phyloP scores from a whole-genome alignment of 2,888 invertebrate genomes.

The Hydriomena furcata region DNA sequence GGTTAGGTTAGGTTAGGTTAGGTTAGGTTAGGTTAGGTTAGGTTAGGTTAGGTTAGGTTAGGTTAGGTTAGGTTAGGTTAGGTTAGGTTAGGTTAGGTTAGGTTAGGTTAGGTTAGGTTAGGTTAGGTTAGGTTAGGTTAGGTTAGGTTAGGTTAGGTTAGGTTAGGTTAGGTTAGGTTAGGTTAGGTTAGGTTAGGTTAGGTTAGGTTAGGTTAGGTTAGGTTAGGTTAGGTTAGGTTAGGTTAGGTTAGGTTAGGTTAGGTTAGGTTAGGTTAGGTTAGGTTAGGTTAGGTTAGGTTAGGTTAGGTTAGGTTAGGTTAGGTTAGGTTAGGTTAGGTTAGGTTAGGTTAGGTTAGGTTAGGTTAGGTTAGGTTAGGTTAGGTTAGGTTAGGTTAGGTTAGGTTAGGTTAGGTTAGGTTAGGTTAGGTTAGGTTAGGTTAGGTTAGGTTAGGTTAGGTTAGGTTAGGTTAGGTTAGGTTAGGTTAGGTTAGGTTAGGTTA shows the following conservation, averaged over 20 bases:
- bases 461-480: too few relatives aligned
- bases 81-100: conserved; percentile 36
- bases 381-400: too few relatives aligned
- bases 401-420: too few relatives aligned
- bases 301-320: too few relatives aligned
- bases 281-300: conserved; percentile 38
- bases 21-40: conserved; percentile 33
- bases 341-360: too few relatives aligned
- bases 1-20: conserved; percentile 35
- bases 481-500: too few relatives aligned
- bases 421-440: too few relatives aligned
- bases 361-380: too few relatives aligned
- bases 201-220: conserved; percentile 41
- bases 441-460: too few relatives aligned
- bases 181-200: conserved; percentile 41
- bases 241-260: conserved; percentile 38
- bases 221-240: conserved; percentile 41
- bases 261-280: conserved; percentile 38
- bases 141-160: conserved; percentile 38
- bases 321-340: too few relatives aligned
- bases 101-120: conserved; percentile 36
- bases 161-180: conserved; percentile 38
- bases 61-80: conserved; percentile 33
- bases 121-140: conserved; percentile 36
- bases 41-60: conserved; percentile 34